phyloP scores from a whole-genome alignment of 2,888 invertebrate genomes.

The Hyppa rectilinea region DNA sequence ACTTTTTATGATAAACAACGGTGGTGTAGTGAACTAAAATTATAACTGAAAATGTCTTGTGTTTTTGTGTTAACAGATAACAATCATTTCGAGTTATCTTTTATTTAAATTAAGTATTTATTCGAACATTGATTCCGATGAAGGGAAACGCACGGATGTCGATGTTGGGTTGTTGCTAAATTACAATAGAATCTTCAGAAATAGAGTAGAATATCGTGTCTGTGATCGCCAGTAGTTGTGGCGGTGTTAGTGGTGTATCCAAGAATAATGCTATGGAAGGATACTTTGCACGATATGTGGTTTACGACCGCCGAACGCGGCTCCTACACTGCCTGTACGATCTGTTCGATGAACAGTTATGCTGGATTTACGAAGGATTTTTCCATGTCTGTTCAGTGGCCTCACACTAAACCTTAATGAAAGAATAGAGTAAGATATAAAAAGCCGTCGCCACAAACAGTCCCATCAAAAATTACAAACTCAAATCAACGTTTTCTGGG shows the following conservation, averaged over 20 bases:
- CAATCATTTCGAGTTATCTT: background rate
- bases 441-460: conserved; percentile 66
- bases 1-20: too few relatives aligned
- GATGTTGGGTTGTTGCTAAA: background rate
- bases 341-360: too few relatives aligned
- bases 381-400: background rate
- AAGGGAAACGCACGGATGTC: background rate
- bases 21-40: too few relatives aligned
- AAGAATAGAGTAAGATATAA: conserved; percentile 5
- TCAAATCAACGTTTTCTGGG: conserved; percentile 75
- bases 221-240: too few relatives aligned
- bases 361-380: background rate
- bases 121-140: background rate
- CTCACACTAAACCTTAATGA: background rate
- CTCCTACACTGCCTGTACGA: too few relatives aligned
- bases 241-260: background rate
- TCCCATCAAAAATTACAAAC: conserved; percentile 59
- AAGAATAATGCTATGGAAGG: background rate
- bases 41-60: too few relatives aligned
- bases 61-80: too few relatives aligned
- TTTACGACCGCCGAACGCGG: too few relatives aligned
- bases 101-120: background rate
- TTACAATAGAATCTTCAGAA: background rate
- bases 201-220: too few relatives aligned
- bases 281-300: background rate